Base-by-base conservation (phyloP, 2,888 invertebrate species). In the Apamea anceps region DNA sequence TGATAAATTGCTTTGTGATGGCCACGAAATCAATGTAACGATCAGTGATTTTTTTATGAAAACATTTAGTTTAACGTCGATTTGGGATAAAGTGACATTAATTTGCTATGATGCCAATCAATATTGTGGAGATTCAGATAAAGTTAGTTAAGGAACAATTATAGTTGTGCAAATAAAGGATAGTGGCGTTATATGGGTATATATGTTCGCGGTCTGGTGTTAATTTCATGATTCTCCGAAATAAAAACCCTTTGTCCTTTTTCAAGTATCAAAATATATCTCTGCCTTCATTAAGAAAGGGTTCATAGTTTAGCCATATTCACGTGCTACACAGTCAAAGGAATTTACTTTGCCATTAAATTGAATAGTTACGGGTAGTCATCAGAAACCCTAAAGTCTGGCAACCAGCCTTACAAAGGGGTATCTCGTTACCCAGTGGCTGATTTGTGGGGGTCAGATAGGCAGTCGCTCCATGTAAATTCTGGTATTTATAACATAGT, bases 1-100 rank as follows among this genome's bases (percentile, higher is more conserved):
- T 82, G 68, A 85, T 67, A 85, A 80, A 80, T 81, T 85, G 32
- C 32, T 78, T 84, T 32, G 48, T 60, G 57, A 80, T 70, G 32
- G n/a, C 54, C 66, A 73, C 10, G 21, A 62, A 66, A 71, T 85
- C 71, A 48, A 67, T 10, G 71, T 60, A 51, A 57, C 66, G 12
- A 79, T 79, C 57, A 32, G n/a, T 79, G 57, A 70, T 84, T 63
- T 78, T 78, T 18, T 57, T 73, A 48, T n/a, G 21, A 8, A 32
- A 71, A 37, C 25, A 18, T 66, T 62, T 37, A 1, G 37, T 72
- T 79, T 62, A 15, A 62, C 13, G 37, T 79, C 25, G 32, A 25
- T 63, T 77, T 57, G 21, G 28, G 45, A 45, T 21, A 37, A 25
- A 28, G 37, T 66, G 25, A 54, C 25, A 62, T 67, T 45, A 13